Percentiles rank a stretch among this genome's conserved stretches.
Evolutionary conservation across 2,888 invertebrate species (phyloP).

Genomic region (Parnassius apollo): DNA sequence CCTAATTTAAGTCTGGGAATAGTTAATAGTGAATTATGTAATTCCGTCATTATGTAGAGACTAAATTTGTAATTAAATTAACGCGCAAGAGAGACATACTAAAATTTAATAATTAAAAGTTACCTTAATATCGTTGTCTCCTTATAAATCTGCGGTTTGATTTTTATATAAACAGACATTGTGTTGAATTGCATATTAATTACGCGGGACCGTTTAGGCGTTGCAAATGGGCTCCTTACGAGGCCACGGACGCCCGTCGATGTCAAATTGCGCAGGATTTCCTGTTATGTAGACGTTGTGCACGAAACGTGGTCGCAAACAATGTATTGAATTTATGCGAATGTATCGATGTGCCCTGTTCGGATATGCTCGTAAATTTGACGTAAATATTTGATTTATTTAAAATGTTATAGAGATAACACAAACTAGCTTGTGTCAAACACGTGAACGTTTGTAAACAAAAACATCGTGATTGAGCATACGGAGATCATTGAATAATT

Average conservation of each 20-base stretch:
- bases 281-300: conserved; percentile 14
- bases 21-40: too few species aligned
- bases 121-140: conserved; percentile 6
- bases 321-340: background rate
- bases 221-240: conserved; percentile 31
- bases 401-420: too few species aligned
- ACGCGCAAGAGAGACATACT: conserved; percentile 12
- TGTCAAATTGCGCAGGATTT: conserved; percentile 29
- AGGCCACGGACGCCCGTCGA: conserved; percentile 20
- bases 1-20: too few species aligned
- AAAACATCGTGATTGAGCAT: too few species aligned
- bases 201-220: conserved; percentile 24
- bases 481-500: too few species aligned
- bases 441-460: too few species aligned
- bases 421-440: background rate
- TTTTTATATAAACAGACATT: conserved; percentile 19
- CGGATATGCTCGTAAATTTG: background rate
- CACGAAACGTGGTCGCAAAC: background rate
- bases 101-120: conserved; percentile 1
- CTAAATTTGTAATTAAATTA: conserved; percentile 9
- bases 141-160: conserved; percentile 2
- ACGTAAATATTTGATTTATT: background rate
- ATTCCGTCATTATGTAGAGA: background rate
- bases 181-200: conserved; percentile 33
- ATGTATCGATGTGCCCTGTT: background rate